These are phyloP conservation scores for Periparus ater DNA, from an alignment of 2,797 vertebrate species.

Conservation along the genomic window DNA sequence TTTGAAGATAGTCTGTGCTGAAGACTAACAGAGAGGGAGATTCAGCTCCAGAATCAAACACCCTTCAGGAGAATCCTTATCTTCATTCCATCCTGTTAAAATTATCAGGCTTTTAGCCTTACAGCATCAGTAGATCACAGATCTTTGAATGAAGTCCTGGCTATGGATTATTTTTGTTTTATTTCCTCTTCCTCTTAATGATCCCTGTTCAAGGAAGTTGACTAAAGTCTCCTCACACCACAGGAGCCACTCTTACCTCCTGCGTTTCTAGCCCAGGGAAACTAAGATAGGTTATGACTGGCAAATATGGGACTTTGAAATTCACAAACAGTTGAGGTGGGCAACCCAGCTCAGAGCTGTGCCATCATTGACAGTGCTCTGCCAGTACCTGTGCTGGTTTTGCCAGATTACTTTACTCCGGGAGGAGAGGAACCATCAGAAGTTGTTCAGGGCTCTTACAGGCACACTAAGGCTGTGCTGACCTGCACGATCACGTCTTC, in stretches of 20 bases:
- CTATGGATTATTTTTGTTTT: rapidly evolving
- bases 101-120: neutral
- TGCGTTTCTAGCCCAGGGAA: neutral
- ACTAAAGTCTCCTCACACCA: neutral
- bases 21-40: neutral
- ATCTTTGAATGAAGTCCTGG: neutral
- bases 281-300: neutral
- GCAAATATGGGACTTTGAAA: neutral
- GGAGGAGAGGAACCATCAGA: neutral
- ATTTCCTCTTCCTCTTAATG: neutral
- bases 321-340: neutral
- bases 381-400: neutral
- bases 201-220: neutral
- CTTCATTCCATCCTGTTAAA: neutral
- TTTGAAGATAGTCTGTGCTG: neutral
- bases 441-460: neutral
- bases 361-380: neutral
- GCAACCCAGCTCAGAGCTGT: neutral
- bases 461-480: neutral
- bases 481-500: neutral
- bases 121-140: neutral
- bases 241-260: neutral
- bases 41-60: constrained; percentile 12
- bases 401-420: neutral
- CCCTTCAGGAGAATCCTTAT: neutral